These are phyloP conservation scores for Diadophis punctatus DNA, from an alignment of 2,113 vertebrate genomes.

Conservation along the genomic window DNA sequence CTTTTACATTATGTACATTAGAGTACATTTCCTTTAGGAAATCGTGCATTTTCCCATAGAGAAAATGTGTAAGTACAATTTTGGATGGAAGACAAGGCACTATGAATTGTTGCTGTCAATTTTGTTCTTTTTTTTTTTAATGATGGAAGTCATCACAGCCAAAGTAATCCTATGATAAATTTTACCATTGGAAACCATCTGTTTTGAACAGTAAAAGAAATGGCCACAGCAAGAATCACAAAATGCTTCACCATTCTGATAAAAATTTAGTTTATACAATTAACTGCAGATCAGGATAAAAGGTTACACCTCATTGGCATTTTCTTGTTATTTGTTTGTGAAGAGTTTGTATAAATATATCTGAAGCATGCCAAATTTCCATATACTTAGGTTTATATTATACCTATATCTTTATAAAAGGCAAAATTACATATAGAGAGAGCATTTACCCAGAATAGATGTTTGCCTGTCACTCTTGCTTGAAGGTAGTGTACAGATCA, in stretches of 20 bases:
- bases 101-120: background rate
- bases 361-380: background rate
- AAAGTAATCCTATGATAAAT: background rate
- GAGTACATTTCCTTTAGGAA: background rate
- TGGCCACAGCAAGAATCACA: background rate
- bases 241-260: background rate
- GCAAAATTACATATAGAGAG: background rate
- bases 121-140: background rate
- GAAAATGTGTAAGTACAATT: background rate
- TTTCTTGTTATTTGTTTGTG: background rate
- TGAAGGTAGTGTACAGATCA: background rate
- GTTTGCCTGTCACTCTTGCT: background rate
- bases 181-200: background rate
- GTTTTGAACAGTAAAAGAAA: background rate
- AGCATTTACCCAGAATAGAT: background rate
- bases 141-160: background rate
- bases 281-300: background rate
- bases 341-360: background rate
- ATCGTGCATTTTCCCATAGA: background rate
- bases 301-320: background rate
- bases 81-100: background rate
- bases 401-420: background rate
- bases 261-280: background rate
- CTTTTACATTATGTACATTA: background rate
- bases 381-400: background rate